Evolutionary conservation across 2,888 invertebrate species (phyloP).

Genomic region (Eilema caniola): DNA sequence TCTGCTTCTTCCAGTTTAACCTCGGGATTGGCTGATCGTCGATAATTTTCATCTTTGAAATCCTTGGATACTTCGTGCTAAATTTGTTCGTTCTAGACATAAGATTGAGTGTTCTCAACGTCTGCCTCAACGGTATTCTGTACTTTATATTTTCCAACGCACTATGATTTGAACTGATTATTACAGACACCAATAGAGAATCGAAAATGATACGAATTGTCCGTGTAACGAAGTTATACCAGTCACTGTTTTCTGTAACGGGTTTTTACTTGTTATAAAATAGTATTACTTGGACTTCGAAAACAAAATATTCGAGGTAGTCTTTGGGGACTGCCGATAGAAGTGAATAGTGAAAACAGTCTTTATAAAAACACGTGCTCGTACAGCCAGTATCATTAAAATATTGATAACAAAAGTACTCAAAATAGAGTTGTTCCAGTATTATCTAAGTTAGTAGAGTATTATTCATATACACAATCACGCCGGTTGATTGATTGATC

Average conservation of each 20-base stretch:
- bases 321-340: no score
- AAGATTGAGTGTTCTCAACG: constrained; percentile 52
- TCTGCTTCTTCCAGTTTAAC: no score
- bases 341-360: no score
- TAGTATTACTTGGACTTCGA: neutral
- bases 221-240: constrained; percentile 36
- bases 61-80: neutral
- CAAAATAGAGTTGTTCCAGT: no score
- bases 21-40: no score
- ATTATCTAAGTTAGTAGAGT: no score
- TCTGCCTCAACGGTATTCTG: constrained; percentile 60
- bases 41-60: neutral
- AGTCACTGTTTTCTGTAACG: constrained; percentile 30
- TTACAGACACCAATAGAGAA: constrained; percentile 63
- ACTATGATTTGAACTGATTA: constrained; percentile 68
- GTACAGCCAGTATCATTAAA: no score
- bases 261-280: constrained; percentile 16
- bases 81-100: neutral
- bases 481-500: no score
- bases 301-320: neutral
- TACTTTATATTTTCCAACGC: constrained; percentile 63
- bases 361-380: no score
- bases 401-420: no score
- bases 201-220: constrained; percentile 60
- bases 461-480: no score